Percentiles rank a stretch among this genome's conserved stretches.
Conservation (phyloP, 92 coral and sea anemone species). For the Porites evermanni region DNA sequence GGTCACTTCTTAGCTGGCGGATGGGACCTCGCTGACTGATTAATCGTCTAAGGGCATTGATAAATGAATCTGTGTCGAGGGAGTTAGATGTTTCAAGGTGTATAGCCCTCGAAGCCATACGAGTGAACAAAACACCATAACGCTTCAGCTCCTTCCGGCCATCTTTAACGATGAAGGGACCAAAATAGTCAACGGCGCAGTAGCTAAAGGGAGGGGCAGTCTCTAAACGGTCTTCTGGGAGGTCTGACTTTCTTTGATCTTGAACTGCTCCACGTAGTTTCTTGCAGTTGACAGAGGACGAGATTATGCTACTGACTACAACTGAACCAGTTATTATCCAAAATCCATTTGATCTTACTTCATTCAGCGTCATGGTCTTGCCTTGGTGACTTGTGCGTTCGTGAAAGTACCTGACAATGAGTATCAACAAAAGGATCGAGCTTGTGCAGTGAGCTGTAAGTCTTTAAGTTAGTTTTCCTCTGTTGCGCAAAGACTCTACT, state of each 20-base stretch:
- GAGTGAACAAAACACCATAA: slow-evolving; percentile 42
- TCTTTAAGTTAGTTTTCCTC: background rate
- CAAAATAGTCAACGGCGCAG: slow-evolving; percentile 68
- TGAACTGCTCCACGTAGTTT: slow-evolving; percentile 22
- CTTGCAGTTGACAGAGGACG: slow-evolving; percentile 37
- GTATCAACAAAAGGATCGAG: slow-evolving; percentile 45
- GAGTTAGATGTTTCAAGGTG: slow-evolving; percentile 59
- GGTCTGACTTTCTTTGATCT: slow-evolving; percentile 54
- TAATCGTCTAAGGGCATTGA: slow-evolving; percentile 43
- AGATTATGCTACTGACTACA: background rate
- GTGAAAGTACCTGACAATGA: slow-evolving; percentile 44
- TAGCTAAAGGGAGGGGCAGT: slow-evolving; percentile 59
- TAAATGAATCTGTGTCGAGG: slow-evolving; percentile 51
- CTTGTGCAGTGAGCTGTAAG: slow-evolving; percentile 8
- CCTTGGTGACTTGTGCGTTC: slow-evolving; percentile 46
- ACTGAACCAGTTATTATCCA: slow-evolving; percentile 37
- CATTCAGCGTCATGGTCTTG: slow-evolving; percentile 38
- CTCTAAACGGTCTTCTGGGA: slow-evolving; percentile 58
- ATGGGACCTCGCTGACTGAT: slow-evolving; percentile 38
- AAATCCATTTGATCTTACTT: slow-evolving; percentile 28
- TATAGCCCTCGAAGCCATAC: slow-evolving; percentile 48
- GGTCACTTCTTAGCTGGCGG: slow-evolving; percentile 44
- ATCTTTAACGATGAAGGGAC: slow-evolving; percentile 50
- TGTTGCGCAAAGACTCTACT: background rate
- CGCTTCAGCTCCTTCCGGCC: slow-evolving; percentile 47